Percentiles rank a stretch among this genome's conserved stretches.
Evolutionary conservation across 2,113 vertebrate genomes (phyloP).

Genomic region (Pandion haliaetus): DNA sequence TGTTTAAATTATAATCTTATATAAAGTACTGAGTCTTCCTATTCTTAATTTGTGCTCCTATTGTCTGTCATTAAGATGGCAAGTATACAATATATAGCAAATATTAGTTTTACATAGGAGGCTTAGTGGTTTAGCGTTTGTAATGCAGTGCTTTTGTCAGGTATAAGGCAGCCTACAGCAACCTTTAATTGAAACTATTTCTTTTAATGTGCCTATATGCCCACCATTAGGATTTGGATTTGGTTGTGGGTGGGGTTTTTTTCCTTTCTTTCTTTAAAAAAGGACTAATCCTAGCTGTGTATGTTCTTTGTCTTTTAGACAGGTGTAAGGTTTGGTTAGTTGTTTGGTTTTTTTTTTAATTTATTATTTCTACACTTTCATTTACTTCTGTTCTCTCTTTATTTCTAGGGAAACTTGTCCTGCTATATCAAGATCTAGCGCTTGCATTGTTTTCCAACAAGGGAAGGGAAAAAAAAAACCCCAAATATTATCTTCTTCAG

Average conservation of each 20-base stretch:
- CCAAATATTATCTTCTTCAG: not conserved
- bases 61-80: not conserved
- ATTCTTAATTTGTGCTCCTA: not conserved
- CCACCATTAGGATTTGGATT: not conserved
- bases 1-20: not conserved
- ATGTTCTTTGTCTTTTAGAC: not conserved
- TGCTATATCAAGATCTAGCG: not conserved
- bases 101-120: not conserved
- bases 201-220: not conserved
- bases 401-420: not conserved
- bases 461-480: not conserved
- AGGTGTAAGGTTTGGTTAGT: not conserved
- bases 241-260: not conserved
- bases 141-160: not conserved
- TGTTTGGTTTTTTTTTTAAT: not conserved
- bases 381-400: not conserved
- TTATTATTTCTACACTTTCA: not conserved
- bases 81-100: fast-evolving
- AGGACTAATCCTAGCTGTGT: not conserved
- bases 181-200: not conserved
- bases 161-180: not conserved
- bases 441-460: not conserved
- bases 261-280: not conserved
- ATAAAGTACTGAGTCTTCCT: not conserved
- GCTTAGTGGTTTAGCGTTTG: not conserved